These are phyloP conservation scores for Reinhardtius hippoglossoides DNA, from an alignment of 2,113 vertebrate species.

Conservation along the genomic window DNA sequence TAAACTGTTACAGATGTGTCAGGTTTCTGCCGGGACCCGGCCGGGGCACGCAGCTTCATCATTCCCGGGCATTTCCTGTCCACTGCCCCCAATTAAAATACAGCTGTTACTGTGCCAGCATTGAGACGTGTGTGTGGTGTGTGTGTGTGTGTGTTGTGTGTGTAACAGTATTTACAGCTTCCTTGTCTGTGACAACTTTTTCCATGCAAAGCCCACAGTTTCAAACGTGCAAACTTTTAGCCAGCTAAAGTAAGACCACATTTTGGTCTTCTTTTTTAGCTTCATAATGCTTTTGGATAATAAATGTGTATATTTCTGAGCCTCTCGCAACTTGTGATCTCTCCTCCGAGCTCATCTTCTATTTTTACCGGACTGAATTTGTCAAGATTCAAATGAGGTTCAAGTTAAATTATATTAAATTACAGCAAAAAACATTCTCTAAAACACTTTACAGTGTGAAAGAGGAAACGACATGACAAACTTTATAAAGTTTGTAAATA, in stretches of 20 bases:
- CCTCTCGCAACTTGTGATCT: not conserved
- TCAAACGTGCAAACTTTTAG: not conserved
- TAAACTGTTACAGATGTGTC: conserved; percentile 85
- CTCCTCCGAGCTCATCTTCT: not conserved
- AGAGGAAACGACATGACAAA: too few relatives aligned
- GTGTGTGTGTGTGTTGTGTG: conserved; percentile 23
- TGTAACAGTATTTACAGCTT: conserved; percentile 10
- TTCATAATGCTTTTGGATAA: too few relatives aligned
- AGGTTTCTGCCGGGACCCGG: conserved; percentile 49
- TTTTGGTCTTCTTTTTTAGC: too few relatives aligned
- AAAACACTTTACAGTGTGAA: too few relatives aligned
- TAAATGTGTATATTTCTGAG: not conserved
- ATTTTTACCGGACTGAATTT: not conserved
- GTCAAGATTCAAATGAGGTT: not conserved
- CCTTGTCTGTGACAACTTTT: not conserved
- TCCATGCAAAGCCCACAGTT: not conserved
- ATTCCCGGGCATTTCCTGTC: conserved; percentile 82
- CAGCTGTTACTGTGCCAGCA: conserved; percentile 68
- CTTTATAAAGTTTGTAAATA: too few relatives aligned
- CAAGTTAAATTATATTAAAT: not conserved
- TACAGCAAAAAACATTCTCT: too few relatives aligned
- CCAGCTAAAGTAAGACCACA: too few relatives aligned
- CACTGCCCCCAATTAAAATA: conserved; percentile 72
- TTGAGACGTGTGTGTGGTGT: conserved; percentile 29
- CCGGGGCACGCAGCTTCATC: conserved; percentile 69